Evolutionary conservation across 2,888 invertebrate species (phyloP).

Genomic region (Steinernema scapterisci): DNA sequence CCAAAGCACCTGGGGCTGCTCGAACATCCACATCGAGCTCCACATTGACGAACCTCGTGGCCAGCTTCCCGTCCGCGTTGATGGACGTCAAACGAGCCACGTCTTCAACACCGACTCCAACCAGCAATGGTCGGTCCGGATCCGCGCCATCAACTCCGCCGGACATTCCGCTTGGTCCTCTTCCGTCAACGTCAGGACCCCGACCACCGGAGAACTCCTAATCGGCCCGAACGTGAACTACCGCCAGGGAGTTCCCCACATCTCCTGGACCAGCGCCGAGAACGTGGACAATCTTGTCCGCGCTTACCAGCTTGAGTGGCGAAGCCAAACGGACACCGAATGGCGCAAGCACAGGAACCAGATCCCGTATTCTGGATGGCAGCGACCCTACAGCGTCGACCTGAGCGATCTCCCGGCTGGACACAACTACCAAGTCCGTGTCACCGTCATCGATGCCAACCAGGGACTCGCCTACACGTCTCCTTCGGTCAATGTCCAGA

Average conservation of each 20-base stretch:
- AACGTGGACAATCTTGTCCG: constrained; percentile 60
- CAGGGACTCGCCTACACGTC: constrained; percentile 62
- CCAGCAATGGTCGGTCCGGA: constrained; percentile 61
- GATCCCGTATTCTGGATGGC: constrained; percentile 60
- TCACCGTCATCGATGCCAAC: constrained; percentile 58
- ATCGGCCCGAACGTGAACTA: constrained; percentile 63
- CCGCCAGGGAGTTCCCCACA: constrained; percentile 56
- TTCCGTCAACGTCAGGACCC: constrained; percentile 53
- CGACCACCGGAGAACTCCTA: constrained; percentile 62
- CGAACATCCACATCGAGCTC: constrained; percentile 56
- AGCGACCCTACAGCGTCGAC: constrained; percentile 64
- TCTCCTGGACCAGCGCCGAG: constrained; percentile 63
- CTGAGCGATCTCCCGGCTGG: constrained; percentile 63
- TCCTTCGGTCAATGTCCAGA: constrained; percentile 58
- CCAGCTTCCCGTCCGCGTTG: constrained; percentile 51
- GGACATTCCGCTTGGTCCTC: constrained; percentile 64
- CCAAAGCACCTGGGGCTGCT: constrained; percentile 59
- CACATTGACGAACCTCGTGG: constrained; percentile 62
- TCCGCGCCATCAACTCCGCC: constrained; percentile 62
- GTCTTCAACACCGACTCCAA: constrained; percentile 64
- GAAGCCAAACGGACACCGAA: constrained; percentile 50
- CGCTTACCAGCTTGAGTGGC: constrained; percentile 63
- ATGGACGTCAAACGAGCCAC: constrained; percentile 59
- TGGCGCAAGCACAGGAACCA: constrained; percentile 52
- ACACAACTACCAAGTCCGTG: constrained; percentile 56